Conservation (phyloP, 2,113 vertebrate genomes). For the Thunnus maccoyii region DNA sequence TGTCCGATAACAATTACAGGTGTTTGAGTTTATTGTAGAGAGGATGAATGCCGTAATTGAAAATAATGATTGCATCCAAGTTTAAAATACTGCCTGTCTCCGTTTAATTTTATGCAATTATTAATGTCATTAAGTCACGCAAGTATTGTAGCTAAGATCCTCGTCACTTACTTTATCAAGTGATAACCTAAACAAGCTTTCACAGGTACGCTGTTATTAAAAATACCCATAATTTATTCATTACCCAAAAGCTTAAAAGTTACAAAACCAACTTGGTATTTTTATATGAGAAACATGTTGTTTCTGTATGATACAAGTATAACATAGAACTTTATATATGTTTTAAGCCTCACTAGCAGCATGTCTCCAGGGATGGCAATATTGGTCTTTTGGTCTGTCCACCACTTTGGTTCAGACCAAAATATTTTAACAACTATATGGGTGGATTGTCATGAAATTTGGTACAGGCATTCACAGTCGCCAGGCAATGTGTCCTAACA, state of each 20-base stretch:
- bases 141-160: not conserved
- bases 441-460: no score
- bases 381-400: not conserved
- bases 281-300: not conserved
- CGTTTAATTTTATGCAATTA: conserved; percentile 16
- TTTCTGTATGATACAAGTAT: not conserved
- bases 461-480: no score
- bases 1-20: conserved; percentile 83
- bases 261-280: not conserved
- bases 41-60: conserved; percentile 43
- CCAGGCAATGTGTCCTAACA: no score
- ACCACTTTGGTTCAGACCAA: no score
- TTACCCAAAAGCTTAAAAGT: not conserved
- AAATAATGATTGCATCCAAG: conserved; percentile 25
- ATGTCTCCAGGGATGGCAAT: not conserved
- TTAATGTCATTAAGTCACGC: not conserved
- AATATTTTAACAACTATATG: no score
- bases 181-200: not conserved
- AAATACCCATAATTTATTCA: not conserved
- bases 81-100: not conserved
- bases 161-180: not conserved
- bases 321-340: not conserved
- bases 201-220: not conserved
- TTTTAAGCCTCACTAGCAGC: not conserved
- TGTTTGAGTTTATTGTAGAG: conserved; percentile 66